Conservation (phyloP, 2,113 vertebrate species). For the Elachura formosa region DNA sequence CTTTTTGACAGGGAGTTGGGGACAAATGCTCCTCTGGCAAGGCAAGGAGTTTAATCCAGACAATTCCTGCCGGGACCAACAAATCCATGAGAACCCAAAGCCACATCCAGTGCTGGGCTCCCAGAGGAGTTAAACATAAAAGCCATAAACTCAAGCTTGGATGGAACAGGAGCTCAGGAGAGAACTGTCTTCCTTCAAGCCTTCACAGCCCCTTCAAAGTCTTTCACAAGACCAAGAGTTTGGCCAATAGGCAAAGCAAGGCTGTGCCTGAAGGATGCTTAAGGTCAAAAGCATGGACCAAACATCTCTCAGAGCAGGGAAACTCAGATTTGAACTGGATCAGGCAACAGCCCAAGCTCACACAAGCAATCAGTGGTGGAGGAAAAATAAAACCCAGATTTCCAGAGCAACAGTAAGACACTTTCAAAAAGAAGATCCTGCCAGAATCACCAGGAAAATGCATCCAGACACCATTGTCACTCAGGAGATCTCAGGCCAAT, state of each 20-base stretch:
- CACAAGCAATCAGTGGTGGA: fast-evolving
- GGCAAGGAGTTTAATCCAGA: neutral
- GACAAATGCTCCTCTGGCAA: neutral
- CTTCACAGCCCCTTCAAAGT: neutral
- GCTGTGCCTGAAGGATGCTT: neutral
- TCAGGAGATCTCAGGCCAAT: neutral
- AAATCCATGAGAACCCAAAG: neutral
- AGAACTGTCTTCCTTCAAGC: neutral
- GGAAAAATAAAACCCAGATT: neutral
- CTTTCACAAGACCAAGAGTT: neutral
- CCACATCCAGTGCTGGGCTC: neutral
- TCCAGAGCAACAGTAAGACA: neutral
- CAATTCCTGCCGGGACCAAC: neutral
- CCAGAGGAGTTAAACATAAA: neutral
- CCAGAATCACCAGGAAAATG: neutral
- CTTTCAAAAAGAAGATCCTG: neutral
- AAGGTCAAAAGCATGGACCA: neutral
- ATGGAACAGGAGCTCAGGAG: neutral
- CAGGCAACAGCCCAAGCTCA: neutral
- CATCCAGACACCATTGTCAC: fast-evolving
- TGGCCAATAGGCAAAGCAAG: neutral
- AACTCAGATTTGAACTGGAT: neutral
- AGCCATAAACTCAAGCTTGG: neutral
- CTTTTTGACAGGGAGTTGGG: neutral
- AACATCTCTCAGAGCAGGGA: fast-evolving